A percentile compares a stretch with the other conserved stretches of the same genome.
Evolutionary conservation across 53 echinoderm and acorn worm species (phyloP).

Genomic region (Zoroaster sp.): DNA sequence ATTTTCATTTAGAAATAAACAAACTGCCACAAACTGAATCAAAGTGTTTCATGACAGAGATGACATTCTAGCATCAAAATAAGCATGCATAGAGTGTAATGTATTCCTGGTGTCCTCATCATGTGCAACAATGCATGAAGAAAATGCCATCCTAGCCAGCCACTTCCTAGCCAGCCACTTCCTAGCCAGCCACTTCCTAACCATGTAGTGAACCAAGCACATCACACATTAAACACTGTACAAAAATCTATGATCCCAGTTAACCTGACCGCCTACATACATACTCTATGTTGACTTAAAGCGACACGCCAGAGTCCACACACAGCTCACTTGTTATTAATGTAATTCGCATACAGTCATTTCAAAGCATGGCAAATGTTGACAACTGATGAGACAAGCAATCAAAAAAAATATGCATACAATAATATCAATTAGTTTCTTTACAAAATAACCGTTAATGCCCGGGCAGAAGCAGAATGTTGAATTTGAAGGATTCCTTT

Average conservation of each 20-base stretch:
- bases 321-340: not conserved
- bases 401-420: too few relatives aligned
- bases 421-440: too few relatives aligned
- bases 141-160: too few relatives aligned
- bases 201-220: not conserved
- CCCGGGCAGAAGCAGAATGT: too few relatives aligned
- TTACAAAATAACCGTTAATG: too few relatives aligned
- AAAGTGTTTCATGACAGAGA: not conserved
- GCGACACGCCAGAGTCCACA: not conserved
- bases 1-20: too few relatives aligned
- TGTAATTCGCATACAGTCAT: not conserved
- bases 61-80: not conserved
- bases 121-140: not conserved
- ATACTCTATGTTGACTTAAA: not conserved
- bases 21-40: too few relatives aligned
- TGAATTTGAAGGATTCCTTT: too few relatives aligned
- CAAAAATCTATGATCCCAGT: constrained; percentile 3
- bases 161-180: too few relatives aligned
- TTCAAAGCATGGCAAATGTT: too few relatives aligned
- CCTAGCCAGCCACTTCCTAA: too few relatives aligned
- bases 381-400: too few relatives aligned
- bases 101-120: not conserved
- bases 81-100: not conserved
- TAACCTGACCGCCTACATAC: not conserved
- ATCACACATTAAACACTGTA: not conserved